Evolutionary conservation across 2,797 vertebrate genomes (phyloP).

Genomic region (Pelodytes ibericus): DNA sequence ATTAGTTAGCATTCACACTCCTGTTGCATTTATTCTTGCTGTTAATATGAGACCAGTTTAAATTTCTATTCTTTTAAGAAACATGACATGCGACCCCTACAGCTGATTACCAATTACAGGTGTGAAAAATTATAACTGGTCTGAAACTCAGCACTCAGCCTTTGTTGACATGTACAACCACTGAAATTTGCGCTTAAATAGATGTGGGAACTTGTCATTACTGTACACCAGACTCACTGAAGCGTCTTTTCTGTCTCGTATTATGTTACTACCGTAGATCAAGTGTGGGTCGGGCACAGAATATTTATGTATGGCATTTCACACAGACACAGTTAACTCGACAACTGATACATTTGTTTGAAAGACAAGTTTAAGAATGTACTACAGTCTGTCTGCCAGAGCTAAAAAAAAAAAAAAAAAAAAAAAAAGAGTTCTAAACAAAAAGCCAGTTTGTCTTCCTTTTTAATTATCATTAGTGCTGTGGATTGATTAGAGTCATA

Average conservation of each 20-base stretch:
- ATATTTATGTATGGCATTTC: slow-evolving; percentile 34
- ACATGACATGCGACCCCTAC: too few relatives aligned
- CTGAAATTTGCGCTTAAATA: slow-evolving; percentile 33
- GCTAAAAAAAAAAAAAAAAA: background rate
- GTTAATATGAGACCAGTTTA: too few relatives aligned
- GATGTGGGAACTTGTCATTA: slow-evolving; percentile 20
- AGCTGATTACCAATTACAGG: background rate
- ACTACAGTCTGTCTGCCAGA: background rate
- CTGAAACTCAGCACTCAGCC: slow-evolving; percentile 1
- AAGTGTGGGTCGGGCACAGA: slow-evolving; percentile 29
- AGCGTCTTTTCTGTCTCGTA: slow-evolving; percentile 26
- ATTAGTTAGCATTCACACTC: too few relatives aligned
- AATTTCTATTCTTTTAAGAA: too few relatives aligned
- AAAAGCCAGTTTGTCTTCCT: slow-evolving; percentile 3
- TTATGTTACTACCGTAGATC: slow-evolving; percentile 40
- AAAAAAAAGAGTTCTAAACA: background rate
- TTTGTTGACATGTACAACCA: background rate
- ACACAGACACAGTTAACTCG: slow-evolving; percentile 16
- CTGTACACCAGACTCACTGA: slow-evolving; percentile 11
- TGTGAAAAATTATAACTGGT: background rate
- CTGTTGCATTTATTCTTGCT: too few relatives aligned
- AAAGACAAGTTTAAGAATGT: slow-evolving; percentile 14
- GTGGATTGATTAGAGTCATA: slow-evolving; percentile 12
- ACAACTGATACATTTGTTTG: slow-evolving; percentile 35
- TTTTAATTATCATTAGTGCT: slow-evolving; percentile 11